A percentile compares a stretch with the other conserved stretches of the same genome.
phyloP scores from a whole-genome alignment of 1,140 invertebrate genomes.

The Andrena cerasifolii region DNA sequence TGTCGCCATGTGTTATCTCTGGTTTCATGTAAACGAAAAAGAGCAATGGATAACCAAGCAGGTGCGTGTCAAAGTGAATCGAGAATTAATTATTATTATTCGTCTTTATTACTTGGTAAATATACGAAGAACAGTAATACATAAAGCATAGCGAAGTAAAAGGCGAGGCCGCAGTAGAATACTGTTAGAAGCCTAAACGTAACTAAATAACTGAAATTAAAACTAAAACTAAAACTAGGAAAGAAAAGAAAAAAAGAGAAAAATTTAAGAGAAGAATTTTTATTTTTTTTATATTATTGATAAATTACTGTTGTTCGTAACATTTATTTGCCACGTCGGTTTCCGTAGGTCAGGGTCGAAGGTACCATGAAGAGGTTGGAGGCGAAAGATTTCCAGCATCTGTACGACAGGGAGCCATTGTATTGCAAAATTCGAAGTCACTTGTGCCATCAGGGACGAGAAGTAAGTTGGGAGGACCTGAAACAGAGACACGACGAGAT shows the following conservation, averaged over 20 bases:
- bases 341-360: constrained; percentile 77
- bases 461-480: constrained; percentile 78
- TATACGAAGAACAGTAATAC: too few relatives aligned
- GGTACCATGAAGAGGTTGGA: constrained; percentile 74
- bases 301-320: constrained; percentile 16
- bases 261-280: too few relatives aligned
- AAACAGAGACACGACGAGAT: constrained; percentile 77
- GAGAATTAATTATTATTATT: too few relatives aligned
- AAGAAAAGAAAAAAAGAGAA: too few relatives aligned
- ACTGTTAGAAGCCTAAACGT: too few relatives aligned
- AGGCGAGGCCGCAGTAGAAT: too few relatives aligned
- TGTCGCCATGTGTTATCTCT: constrained; percentile 82
- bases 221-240: too few relatives aligned
- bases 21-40: constrained; percentile 77
- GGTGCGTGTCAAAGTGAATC: constrained; percentile 59
- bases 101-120: too few relatives aligned
- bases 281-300: too few relatives aligned
- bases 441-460: constrained; percentile 78
- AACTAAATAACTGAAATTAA: too few relatives aligned
- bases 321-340: constrained; percentile 1
- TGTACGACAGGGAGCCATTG: constrained; percentile 80
- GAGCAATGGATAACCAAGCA: constrained; percentile 74
- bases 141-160: too few relatives aligned
- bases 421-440: constrained; percentile 80
- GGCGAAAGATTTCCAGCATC: constrained; percentile 67